Base-by-base conservation (phyloP, 2,797 vertebrate species). In the Pterois miles region DNA sequence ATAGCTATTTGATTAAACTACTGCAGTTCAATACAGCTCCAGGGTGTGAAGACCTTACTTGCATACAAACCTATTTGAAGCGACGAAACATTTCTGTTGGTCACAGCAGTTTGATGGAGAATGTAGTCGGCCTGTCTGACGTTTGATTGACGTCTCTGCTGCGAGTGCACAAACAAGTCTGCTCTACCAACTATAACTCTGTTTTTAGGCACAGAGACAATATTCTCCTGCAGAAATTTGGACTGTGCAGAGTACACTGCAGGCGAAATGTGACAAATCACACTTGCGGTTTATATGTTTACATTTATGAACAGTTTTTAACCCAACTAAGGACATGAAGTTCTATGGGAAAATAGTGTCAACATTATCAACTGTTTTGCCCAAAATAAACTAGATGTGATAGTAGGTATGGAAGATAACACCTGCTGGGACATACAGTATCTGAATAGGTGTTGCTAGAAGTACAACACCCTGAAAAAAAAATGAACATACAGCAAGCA, bases 111-210 rank as follows among this genome's bases (percentile, higher is more conserved):
- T 56, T 69, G 25, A 57, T 25, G 56, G 31, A 65, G 27, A 60
- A 59, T 33, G 25, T 36, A 52, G 43, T 31, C 11, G 23, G 34
- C 11, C 14, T 34, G 58, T 46, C 29, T 76, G 62, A 74, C 54
- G 71, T 71, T 54, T 81, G 64, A 84, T 75, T 81, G 72, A 70
- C 63, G 62, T 68, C n/a, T 67, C 25, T 77, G 63, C 68, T 71
- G 62, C 6, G 5, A 69, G 48, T 48, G n/a, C 57, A 46, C 38
- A 77, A 63, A 64, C 33, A 83, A 31, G 18, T 60, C 31, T 25
- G 34, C 66, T 73, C 50, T 60, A 33, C 25, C 52, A 54, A 20
- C n/a, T 48, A 6, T 36, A 71, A 74, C 72, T 65, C 75, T 13
- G 68, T n/a, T 50, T 16, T 54, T 8, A 65, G 27, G 23, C 31